Base-by-base conservation (phyloP, 2,113 vertebrate species). In the Taxidea taxus region DNA sequence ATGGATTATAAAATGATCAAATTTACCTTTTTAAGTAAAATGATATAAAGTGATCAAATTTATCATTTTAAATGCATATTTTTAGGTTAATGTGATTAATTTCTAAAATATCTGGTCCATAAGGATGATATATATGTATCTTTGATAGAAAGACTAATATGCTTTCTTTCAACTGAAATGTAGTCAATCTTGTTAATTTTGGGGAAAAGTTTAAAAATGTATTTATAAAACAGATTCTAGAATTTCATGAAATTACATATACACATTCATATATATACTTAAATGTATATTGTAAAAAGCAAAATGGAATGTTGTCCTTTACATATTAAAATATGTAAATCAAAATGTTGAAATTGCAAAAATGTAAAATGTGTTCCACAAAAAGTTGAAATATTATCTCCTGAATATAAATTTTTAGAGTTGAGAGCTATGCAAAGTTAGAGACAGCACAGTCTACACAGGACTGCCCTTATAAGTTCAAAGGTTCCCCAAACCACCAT, bases 151-250 rank as follows among this genome's bases (percentile, higher is more conserved):
- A 88, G 27, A 89, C 89, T 56, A 66, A 78, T 84, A 80, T 29
- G 8, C 15, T 66, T 62, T 81, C 11, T 62, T 80, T 56, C 14
- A 93, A 82, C 10, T 77, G 37, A 60, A 34, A 78, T 34, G 2
- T 58, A 74, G 6, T 60, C 7, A 72, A 21, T 56, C 56, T 72
- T 86, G 21, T 70, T 87, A 16, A 62, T 56, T 89, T 92, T 56
- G 81, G 21, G 58, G 60, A 56, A 47, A 85, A 13, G 1, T 75
- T 91, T 84, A 60, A 93, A 87, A 85, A 77, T 87, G 13, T 64
- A 62, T 94, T 92, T 94, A 34, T 64, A 92, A 94, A 92, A 56
- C 6, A 68, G 23, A 85, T 94, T 90, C 10, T 78, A 94, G 21
- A 60, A 92, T 81, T 95, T 89, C 14, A 89, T 60, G 34, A 92